A percentile compares a stretch with the other conserved stretches of the same genome.
phyloP scores from a whole-genome alignment of 2,888 invertebrate genomes.

The Plusia festucae region DNA sequence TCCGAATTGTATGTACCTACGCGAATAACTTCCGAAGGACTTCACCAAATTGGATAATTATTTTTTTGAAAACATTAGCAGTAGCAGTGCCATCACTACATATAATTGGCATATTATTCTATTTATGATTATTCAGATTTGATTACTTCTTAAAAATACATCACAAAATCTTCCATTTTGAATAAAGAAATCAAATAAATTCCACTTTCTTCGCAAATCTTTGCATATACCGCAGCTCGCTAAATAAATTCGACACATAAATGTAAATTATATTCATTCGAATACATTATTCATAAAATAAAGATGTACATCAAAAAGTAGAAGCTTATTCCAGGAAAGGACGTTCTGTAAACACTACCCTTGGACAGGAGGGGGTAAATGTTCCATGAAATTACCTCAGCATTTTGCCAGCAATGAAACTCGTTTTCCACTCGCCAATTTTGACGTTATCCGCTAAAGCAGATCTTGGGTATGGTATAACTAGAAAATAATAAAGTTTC shows the following conservation, averaged over 20 bases:
- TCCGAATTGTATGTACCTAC: no score
- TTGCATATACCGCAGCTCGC: not conserved
- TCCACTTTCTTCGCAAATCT: constrained; percentile 2
- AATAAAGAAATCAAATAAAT: not conserved
- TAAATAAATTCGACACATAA: constrained; percentile 20
- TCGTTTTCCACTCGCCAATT: constrained; percentile 69
- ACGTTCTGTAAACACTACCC: constrained; percentile 75
- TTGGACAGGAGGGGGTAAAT: constrained; percentile 75
- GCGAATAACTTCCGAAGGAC: no score
- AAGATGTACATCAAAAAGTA: constrained; percentile 61
- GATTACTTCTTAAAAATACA: no score
- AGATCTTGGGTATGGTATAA: constrained; percentile 54
- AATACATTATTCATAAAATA: constrained; percentile 62
- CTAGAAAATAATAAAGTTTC: constrained; percentile 50
- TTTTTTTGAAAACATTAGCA: no score
- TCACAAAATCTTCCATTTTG: not conserved
- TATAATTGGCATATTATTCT: no score
- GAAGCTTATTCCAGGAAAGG: constrained; percentile 53
- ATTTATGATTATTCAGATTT: no score
- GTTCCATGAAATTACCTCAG: constrained; percentile 84
- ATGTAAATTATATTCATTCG: constrained; percentile 52
- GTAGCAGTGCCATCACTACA: no score
- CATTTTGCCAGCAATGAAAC: constrained; percentile 72
- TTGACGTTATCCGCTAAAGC: constrained; percentile 69
- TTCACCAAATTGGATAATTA: no score